Percentiles rank a stretch among this genome's conserved stretches.
Conservation (phyloP, 1,140 invertebrate genomes). For the Cydia pomonella region DNA sequence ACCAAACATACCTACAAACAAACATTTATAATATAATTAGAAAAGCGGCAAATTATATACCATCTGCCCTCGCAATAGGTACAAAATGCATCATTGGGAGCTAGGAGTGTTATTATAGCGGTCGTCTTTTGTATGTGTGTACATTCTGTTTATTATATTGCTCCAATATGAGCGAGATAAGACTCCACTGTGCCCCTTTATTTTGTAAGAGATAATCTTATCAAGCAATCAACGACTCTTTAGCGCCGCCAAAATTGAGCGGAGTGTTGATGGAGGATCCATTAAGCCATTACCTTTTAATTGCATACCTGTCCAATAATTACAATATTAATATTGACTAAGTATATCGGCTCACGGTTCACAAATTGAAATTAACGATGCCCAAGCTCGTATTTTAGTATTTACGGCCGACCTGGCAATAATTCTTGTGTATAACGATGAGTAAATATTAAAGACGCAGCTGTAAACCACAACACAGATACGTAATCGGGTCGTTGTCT, state of each 20-base stretch:
- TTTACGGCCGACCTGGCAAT: background rate
- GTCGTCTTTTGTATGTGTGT: no score
- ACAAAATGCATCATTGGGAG: no score
- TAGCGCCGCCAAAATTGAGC: background rate
- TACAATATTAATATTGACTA: background rate
- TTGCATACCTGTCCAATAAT: background rate
- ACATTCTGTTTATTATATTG: no score
- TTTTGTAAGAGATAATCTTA: background rate
- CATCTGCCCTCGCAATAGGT: no score
- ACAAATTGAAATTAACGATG: conserved; percentile 27
- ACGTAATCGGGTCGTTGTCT: background rate
- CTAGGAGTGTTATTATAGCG: no score
- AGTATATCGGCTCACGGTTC: conserved; percentile 1
- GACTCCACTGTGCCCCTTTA: no score
- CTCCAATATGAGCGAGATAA: no score
- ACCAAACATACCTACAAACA: no score
- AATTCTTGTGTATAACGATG: conserved; percentile 8
- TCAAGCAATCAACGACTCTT: background rate
- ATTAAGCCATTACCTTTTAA: background rate
- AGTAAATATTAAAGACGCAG: conserved; percentile 30
- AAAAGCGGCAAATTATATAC: no score
- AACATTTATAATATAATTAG: no score
- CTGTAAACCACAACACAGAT: conserved; percentile 18
- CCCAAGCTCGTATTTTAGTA: conserved; percentile 13
- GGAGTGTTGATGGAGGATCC: background rate